Evolutionary conservation across 2,797 vertebrate species (phyloP), one percentile per base, ranked within the genome.

Genomic region (Acrocephalus scirpaceus): DNA sequence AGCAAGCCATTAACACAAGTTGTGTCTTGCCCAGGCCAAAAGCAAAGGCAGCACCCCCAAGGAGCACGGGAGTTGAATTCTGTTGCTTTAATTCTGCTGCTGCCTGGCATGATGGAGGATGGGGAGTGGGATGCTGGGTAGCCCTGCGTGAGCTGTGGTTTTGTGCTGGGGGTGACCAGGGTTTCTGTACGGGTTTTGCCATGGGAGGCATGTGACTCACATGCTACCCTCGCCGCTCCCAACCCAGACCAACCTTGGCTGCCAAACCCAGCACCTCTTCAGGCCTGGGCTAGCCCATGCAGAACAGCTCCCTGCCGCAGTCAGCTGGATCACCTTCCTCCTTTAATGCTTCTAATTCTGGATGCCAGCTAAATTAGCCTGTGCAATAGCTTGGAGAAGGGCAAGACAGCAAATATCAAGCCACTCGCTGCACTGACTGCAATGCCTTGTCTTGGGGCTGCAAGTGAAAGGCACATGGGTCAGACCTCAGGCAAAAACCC

Each of bases 211-310:
- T 9, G 56, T 78, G 90, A 89, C 32, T 89, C 66, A 66, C 4
- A 4, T 1, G 0, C 66, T 14, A 1, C 18, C 48, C 22, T 67
- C 0, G 0, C 62, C 0, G 0, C 85, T 90, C 74, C 88, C 82
- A 85, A 26, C 12, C 45, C 56, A 77, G 29, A 34, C 81, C 7
- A 3, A 64, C 61, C 71, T 44, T 13, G 2, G 58, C 57, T 78
- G 64, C 83, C 13, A 4, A 76, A 79, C 51, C 64, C 13, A 1
- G 71, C 19, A 15, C 42, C 47, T 75, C 54, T 61, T 85, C 95
- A 95, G 75, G 92, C 58, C 86, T 34, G 67, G 75, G 67, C 95
- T 50, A 66, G 90, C 72, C 94, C 5, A 0, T 16, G 44, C 75
- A 50, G 66, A 81, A 69, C 5, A 2, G 78, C 50, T 85, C 67